Percentiles rank a stretch among this genome's conserved stretches.
These are phyloP conservation scores for Ophiodon elongatus DNA, from an alignment of 2,113 vertebrate genomes.

Conservation along the genomic window DNA sequence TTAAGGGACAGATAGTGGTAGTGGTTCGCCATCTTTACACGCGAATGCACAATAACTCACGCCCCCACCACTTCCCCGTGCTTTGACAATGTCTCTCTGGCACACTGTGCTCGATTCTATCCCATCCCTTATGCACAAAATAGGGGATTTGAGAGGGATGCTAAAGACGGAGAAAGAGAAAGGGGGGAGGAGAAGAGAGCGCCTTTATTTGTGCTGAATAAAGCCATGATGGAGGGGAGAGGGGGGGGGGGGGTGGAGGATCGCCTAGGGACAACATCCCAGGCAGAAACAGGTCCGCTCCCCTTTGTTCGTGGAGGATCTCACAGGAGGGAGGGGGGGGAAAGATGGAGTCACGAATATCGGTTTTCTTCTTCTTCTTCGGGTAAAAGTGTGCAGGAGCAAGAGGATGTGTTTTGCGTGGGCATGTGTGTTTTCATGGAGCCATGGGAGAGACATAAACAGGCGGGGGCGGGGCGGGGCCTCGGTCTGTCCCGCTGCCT, in stretches of 20 bases:
- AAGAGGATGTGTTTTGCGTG: conserved; percentile 23
- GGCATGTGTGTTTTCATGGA: conserved; percentile 25
- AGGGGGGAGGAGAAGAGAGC: background rate
- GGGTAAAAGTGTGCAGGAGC: conserved; percentile 19
- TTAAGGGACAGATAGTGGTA: conserved; percentile 10
- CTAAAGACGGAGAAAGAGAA: conserved; percentile 2
- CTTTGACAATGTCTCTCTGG: conserved; percentile 32
- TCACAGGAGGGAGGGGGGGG: conserved; percentile 33
- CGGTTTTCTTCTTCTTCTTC: conserved; percentile 5
- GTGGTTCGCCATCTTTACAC: conserved; percentile 27
- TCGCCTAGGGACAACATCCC: conserved; percentile 47
- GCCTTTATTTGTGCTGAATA: conserved; percentile 43
- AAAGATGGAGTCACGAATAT: conserved; percentile 21
- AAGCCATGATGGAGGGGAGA: conserved; percentile 25
- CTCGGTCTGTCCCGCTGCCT: conserved; percentile 37
- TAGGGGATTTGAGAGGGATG: conserved; percentile 18
- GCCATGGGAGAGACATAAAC: conserved; percentile 29
- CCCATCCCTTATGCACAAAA: conserved; percentile 17
- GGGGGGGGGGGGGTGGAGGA: background rate
- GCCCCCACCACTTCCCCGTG: background rate
- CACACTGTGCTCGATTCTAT: conserved; percentile 18
- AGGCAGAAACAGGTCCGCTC: conserved; percentile 37
- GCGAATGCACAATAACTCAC: conserved; percentile 18
- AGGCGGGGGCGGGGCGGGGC: conserved; percentile 23
- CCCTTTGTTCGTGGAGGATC: conserved; percentile 53